Evolutionary conservation across 2,113 vertebrate species (phyloP).

Genomic region (Peromyscus maniculatus): DNA sequence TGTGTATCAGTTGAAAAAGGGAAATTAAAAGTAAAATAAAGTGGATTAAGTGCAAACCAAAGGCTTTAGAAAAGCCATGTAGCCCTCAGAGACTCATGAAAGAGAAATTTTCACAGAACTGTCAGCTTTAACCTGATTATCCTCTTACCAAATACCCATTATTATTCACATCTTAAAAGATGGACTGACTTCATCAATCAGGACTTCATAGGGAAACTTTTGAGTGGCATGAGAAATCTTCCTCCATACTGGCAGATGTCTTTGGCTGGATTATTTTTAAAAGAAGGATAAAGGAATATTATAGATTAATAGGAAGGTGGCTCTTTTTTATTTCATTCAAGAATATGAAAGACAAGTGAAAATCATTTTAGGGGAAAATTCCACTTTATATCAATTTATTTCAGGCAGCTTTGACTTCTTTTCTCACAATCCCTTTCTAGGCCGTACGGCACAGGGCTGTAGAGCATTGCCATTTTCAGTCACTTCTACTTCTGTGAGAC

Average conservation of each 20-base stretch:
- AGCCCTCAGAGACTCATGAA: neutral
- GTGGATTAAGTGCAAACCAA: neutral
- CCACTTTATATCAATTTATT: conserved; percentile 50
- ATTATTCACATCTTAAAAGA: conserved; percentile 56
- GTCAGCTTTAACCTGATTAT: conserved; percentile 20
- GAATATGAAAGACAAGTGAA: conserved; percentile 60
- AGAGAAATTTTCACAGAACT: conserved; percentile 24
- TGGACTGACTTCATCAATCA: neutral
- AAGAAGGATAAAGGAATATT: conserved; percentile 39
- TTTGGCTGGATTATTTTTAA: conserved; percentile 72
- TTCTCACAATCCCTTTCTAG: neutral
- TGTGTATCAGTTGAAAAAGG: neutral
- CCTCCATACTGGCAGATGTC: neutral
- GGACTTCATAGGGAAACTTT: conserved; percentile 38
- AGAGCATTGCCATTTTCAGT: conserved; percentile 56
- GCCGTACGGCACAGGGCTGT: neutral
- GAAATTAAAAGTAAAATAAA: neutral
- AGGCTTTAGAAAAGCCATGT: conserved; percentile 33
- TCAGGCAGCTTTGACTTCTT: conserved; percentile 44
- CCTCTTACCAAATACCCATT: neutral
- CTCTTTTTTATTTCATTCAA: conserved; percentile 61
- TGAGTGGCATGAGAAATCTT: conserved; percentile 23
- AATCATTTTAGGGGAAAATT: conserved; percentile 64
- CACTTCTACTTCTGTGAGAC: conserved; percentile 54
- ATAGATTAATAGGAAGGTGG: conserved; percentile 53